Percentiles rank a stretch among this genome's conserved stretches.
Evolutionary conservation across 2,113 vertebrate species (phyloP).

Genomic region (Oostethus manadensis): DNA sequence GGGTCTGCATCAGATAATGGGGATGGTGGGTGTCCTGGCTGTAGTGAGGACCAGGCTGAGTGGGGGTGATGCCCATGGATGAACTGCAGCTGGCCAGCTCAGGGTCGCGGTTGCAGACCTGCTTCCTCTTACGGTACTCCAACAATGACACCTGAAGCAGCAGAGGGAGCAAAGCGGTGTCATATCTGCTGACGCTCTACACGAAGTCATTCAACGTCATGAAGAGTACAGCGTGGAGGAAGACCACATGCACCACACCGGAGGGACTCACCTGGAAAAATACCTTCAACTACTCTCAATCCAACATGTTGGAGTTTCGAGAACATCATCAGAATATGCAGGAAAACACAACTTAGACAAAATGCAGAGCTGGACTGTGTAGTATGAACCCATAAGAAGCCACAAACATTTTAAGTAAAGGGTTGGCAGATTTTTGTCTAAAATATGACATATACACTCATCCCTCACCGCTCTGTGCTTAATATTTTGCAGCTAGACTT

Average conservation of each 20-base stretch:
- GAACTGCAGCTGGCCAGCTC: slow-evolving; percentile 65
- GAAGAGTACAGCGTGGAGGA: slow-evolving; percentile 6
- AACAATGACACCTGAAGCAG: slow-evolving; percentile 83
- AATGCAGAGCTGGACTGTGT: slow-evolving; percentile 7
- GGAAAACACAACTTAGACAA: slow-evolving; percentile 16
- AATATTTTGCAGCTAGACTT: too few species aligned
- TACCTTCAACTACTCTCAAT: slow-evolving; percentile 2
- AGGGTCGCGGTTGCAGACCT: slow-evolving; percentile 79
- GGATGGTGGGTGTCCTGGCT: slow-evolving; percentile 46
- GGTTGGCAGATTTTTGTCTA: too few species aligned
- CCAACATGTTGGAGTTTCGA: background rate
- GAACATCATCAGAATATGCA: background rate
- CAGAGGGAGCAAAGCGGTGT: slow-evolving; percentile 5
- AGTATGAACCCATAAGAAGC: too few species aligned
- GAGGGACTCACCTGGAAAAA: slow-evolving; percentile 48
- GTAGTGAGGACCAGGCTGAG: slow-evolving; percentile 62
- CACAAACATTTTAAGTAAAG: too few species aligned
- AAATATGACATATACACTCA: too few species aligned
- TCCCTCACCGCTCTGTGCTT: too few species aligned
- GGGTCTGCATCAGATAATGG: slow-evolving; percentile 65
- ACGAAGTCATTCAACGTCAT: slow-evolving; percentile 1
- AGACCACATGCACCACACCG: slow-evolving; percentile 56
- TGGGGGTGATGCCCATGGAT: slow-evolving; percentile 71
- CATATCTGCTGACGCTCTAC: background rate
- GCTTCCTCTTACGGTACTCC: slow-evolving; percentile 95